Conservation (phyloP, 2,797 vertebrate species). For the Coregonus ussuriensis region DNA sequence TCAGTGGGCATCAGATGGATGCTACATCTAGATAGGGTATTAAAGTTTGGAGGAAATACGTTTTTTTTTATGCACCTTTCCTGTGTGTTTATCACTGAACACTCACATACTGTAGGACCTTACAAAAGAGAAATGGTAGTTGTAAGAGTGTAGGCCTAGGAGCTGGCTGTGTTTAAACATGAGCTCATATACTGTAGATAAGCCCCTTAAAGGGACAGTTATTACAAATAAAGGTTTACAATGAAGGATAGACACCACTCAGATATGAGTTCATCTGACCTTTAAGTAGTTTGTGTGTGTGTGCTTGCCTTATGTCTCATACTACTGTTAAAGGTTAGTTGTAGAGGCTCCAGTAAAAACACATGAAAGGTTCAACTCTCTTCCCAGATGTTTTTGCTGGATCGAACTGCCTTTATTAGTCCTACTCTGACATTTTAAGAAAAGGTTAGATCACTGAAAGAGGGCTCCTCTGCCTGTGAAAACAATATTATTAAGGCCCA, state of each 20-base stretch:
- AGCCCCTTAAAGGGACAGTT: neutral
- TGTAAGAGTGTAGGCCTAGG: neutral
- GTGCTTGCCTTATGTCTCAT: neutral
- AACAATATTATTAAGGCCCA: constrained; percentile 24
- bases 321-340: neutral
- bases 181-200: neutral
- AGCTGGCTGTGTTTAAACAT: neutral
- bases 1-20: neutral
- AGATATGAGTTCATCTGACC: neutral
- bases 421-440: constrained; percentile 58
- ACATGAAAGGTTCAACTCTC: constrained; percentile 35
- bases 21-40: neutral
- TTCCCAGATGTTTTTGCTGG: constrained; percentile 22
- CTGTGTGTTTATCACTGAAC: neutral
- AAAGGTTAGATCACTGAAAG: constrained; percentile 59
- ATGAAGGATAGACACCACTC: neutral
- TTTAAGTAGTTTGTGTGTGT: neutral
- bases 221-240: neutral
- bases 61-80: neutral
- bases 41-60: neutral
- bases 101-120: neutral
- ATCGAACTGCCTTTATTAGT: constrained; percentile 47
- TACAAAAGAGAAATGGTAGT: neutral
- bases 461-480: constrained; percentile 15
- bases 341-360: constrained; percentile 37